Base-by-base conservation (phyloP, 1,140 invertebrate genomes). In the Cydia strobilella region DNA sequence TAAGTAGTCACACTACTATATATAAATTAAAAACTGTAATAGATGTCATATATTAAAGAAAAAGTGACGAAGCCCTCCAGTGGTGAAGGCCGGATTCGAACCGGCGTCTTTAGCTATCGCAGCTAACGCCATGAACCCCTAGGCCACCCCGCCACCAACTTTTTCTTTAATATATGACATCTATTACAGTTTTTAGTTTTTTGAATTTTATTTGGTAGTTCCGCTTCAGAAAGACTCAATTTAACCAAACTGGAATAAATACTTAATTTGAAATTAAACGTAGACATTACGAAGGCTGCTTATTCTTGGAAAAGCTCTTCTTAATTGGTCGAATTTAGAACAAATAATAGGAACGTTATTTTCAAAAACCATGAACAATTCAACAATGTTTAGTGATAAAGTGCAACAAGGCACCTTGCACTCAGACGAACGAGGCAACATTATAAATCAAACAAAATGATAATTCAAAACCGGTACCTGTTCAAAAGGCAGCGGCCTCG, bases 381-480 rank as follows among this genome's bases (percentile, higher is more conserved):
- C 7, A 69, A 69, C 31, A 69, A 69, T 69, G 65, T 39, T 42
- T 35, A 18, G n/a, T 69, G 31, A 69, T 12, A 39, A 69, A 69
- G 31, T 42, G 63, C 63, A 65, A 79, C 79, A 80, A 79, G 76
- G 74, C 81, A 82, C 81, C 80, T 42, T 85, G 83, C 83, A 82
- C 77, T 66, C 76, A 75, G 65, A 74, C 74, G 74, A 77, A 80
- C 77, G 15, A 66, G 72, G 74, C 78, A 82, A 69, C 80, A 85
- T 82, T 85, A 89, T 88, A 90, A 92, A 90, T 91, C 88, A 91
- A 91, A 91, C 84, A 90, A 90, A 90, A 92, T 87, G 86, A 90
- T 90, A 91, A 89, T 88, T 82, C 83, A 89, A 92, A 92, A 92
- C 90, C 89, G 90, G 90, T 92, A 92, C 90, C 90, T 92, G 86